These are phyloP conservation scores for Pseudomugil gertrudae DNA, from an alignment of 2,797 vertebrate species.

Conservation along the genomic window DNA sequence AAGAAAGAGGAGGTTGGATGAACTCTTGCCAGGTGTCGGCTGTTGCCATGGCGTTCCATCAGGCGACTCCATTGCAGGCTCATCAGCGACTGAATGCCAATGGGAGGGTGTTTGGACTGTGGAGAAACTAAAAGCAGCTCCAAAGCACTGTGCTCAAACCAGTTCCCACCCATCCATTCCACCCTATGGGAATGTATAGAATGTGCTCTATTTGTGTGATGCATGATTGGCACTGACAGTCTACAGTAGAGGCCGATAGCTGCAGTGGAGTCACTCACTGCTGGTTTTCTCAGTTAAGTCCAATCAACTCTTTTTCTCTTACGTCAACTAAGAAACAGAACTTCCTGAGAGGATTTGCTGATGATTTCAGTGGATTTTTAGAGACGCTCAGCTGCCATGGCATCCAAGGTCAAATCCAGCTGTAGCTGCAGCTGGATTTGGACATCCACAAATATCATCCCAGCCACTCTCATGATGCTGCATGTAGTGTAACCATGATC, in stretches of 20 bases:
- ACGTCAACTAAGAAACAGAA: constrained; percentile 27
- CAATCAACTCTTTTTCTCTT: constrained; percentile 41
- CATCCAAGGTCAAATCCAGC: too few relatives aligned
- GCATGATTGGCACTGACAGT: constrained; percentile 64
- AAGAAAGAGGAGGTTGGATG: constrained; percentile 75
- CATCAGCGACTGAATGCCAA: constrained; percentile 90
- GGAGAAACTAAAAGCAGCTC: constrained; percentile 71
- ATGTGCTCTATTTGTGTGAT: constrained; percentile 51
- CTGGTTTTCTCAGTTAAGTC: constrained; percentile 41
- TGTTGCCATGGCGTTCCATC: constrained; percentile 97
- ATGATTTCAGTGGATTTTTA: constrained; percentile 25
- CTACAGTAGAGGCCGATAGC: neutral
- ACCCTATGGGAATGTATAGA: constrained; percentile 60
- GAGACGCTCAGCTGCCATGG: too few relatives aligned
- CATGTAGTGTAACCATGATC: constrained; percentile 32
- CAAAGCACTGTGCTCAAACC: constrained; percentile 58
- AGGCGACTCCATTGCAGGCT: constrained; percentile 90
- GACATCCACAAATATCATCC: constrained; percentile 36
- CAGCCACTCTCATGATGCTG: constrained; percentile 35
- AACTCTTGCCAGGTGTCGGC: constrained; percentile 96
- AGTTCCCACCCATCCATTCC: constrained; percentile 20
- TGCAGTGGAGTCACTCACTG: constrained; percentile 41
- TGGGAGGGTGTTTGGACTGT: constrained; percentile 68
- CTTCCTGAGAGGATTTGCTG: constrained; percentile 26
- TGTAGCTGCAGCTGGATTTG: constrained; percentile 21